Conservation (phyloP, 2,888 invertebrate species). For the Seladonia tumulorum region DNA sequence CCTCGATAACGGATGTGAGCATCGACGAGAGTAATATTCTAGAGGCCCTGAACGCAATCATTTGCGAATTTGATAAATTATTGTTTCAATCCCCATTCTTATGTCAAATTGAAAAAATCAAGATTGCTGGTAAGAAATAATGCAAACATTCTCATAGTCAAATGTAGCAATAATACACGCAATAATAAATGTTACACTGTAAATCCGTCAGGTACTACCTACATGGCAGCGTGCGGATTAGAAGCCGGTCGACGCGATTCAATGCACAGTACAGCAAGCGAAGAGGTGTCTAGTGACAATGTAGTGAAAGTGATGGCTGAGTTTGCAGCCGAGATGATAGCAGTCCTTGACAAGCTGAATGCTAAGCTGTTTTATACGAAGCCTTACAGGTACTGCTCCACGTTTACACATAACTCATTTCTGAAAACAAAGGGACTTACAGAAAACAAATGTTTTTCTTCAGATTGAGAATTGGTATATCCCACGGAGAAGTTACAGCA, state of each 20-base stretch:
- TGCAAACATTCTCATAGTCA: not conserved
- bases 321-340: conserved; percentile 91
- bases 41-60: conserved; percentile 92
- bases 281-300: conserved; percentile 74
- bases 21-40: conserved; percentile 88
- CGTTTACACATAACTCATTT: not conserved
- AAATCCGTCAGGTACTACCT: conserved; percentile 89
- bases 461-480: conserved; percentile 89
- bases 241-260: conserved; percentile 90
- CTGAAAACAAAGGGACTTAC: not conserved
- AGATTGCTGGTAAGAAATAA: conserved; percentile 91
- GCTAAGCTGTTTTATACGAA: conserved; percentile 84
- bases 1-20: conserved; percentile 93
- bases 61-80: conserved; percentile 96
- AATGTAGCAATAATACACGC: not conserved
- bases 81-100: conserved; percentile 88
- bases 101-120: conserved; percentile 95
- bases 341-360: conserved; percentile 87
- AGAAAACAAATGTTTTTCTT: not conserved
- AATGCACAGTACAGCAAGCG: conserved; percentile 76
- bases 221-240: conserved; percentile 98
- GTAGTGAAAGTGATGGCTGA: conserved; percentile 88
- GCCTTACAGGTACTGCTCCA: conserved; percentile 79
- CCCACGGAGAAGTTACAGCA: conserved; percentile 95
- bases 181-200: not conserved